Conservation (phyloP, 2,797 vertebrate species). For the Brotula barbata region DNA sequence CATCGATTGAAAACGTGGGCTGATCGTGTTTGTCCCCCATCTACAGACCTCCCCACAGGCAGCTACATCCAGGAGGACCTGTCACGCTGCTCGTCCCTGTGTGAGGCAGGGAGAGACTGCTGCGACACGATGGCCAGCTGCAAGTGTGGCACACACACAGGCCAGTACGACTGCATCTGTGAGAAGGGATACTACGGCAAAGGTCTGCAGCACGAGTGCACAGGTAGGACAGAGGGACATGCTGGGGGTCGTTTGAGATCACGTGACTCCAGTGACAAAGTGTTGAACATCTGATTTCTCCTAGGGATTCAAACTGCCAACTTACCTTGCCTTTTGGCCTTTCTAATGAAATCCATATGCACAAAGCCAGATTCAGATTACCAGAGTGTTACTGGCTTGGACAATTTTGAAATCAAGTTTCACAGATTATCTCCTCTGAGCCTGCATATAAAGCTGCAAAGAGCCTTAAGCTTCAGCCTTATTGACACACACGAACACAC, state of each 20-base stretch:
- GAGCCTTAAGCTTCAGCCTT: too few species aligned
- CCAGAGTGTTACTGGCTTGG: too few species aligned
- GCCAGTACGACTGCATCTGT: constrained; percentile 96
- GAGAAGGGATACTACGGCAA: constrained; percentile 96
- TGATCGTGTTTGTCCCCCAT: constrained; percentile 12
- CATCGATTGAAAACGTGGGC: neutral
- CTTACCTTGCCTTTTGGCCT: neutral
- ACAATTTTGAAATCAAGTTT: too few species aligned
- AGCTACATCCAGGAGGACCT: constrained; percentile 95
- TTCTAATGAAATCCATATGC: neutral
- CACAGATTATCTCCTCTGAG: too few species aligned
- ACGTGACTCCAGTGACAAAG: neutral
- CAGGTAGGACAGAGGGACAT: constrained; percentile 76
- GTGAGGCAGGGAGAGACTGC: constrained; percentile 86
- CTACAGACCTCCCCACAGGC: constrained; percentile 90
- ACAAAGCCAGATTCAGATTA: too few species aligned
- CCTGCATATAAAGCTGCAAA: too few species aligned
- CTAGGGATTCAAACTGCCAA: neutral
- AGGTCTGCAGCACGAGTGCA: constrained; percentile 91
- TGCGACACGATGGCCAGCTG: constrained; percentile 97
- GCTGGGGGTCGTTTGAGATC: too few species aligned
- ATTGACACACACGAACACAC: too few species aligned
- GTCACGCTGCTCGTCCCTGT: constrained; percentile 88
- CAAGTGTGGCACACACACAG: constrained; percentile 93
- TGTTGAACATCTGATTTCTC: neutral